These are phyloP conservation scores for Seriola quinqueradiata DNA, from an alignment of 2,113 vertebrate genomes.

Conservation along the genomic window DNA sequence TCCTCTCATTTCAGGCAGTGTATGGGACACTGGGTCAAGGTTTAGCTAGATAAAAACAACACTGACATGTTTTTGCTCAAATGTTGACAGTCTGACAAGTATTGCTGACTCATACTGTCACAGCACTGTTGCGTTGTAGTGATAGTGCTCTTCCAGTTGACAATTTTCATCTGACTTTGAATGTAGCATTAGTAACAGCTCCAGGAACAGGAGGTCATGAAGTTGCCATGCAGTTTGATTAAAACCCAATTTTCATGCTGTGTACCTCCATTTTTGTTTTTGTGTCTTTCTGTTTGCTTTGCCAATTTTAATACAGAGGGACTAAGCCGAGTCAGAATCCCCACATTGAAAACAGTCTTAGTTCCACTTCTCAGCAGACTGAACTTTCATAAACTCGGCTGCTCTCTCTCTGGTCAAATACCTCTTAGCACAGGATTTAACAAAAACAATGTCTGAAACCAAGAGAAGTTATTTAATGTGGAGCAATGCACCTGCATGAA, in stretches of 20 bases:
- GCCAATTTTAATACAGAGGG: slow-evolving; percentile 35
- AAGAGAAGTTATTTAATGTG: slow-evolving; percentile 42
- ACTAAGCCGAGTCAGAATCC: slow-evolving; percentile 53
- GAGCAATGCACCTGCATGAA: slow-evolving; percentile 2
- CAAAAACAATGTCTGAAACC: slow-evolving; percentile 43
- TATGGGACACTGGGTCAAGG: slow-evolving; percentile 8
- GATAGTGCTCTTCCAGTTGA: not conserved
- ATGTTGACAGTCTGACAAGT: slow-evolving; percentile 31
- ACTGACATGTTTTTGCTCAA: slow-evolving; percentile 22
- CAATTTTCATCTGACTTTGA: slow-evolving; percentile 32
- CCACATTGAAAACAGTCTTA: slow-evolving; percentile 66
- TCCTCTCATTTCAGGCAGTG: slow-evolving; percentile 12
- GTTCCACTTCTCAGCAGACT: slow-evolving; percentile 74
- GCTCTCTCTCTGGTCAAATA: slow-evolving; percentile 46
- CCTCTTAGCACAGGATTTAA: slow-evolving; percentile 57
- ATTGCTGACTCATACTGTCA: slow-evolving; percentile 20
- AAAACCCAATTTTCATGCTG: slow-evolving; percentile 12
- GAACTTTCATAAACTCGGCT: slow-evolving; percentile 57
- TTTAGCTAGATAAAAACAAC: slow-evolving; percentile 27
- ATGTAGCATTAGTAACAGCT: slow-evolving; percentile 33
- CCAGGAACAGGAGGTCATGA: slow-evolving; percentile 12
- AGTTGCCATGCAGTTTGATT: slow-evolving; percentile 22
- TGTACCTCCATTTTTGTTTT: slow-evolving; percentile 30
- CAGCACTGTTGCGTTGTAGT: too few relatives aligned
- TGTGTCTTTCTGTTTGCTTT: slow-evolving; percentile 31